A percentile compares a stretch with the other conserved stretches of the same genome.
Evolutionary conservation across 2,113 vertebrate genomes (phyloP).

Genomic region (Charadrius vociferus): DNA sequence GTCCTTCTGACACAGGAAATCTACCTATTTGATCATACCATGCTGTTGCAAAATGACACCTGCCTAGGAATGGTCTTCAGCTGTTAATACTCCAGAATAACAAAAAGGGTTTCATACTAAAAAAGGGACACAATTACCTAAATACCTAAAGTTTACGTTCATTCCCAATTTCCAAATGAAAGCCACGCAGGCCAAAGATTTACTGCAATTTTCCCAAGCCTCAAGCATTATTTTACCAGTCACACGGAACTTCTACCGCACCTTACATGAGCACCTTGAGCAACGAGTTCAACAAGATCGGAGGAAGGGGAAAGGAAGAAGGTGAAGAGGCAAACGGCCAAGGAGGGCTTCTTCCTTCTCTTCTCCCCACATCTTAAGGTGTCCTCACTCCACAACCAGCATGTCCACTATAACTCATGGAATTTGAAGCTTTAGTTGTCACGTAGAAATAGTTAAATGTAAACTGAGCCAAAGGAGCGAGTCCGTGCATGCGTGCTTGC

Average conservation of each 20-base stretch:
- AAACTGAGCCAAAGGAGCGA: background rate
- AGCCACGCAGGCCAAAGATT: background rate
- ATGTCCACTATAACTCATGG: background rate
- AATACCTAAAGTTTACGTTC: background rate
- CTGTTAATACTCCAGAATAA: background rate
- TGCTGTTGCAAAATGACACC: no score
- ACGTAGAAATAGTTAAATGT: background rate
- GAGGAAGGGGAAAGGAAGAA: background rate
- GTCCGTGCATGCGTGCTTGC: rapidly evolving
- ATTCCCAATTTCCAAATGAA: background rate
- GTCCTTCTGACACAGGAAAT: background rate
- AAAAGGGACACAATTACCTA: background rate
- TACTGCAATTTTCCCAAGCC: background rate
- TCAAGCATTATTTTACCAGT: background rate
- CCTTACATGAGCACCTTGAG: background rate
- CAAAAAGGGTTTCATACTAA: background rate
- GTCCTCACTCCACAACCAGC: background rate
- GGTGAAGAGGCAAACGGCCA: background rate
- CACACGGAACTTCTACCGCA: background rate
- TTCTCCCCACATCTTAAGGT: background rate
- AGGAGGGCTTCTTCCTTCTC: background rate
- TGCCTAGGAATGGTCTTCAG: background rate
- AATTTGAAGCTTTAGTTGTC: background rate
- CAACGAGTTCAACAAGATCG: background rate
- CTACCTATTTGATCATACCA: background rate